These are phyloP conservation scores for Alosa sapidissima DNA, from an alignment of 2,797 vertebrate species.

Conservation along the genomic window DNA sequence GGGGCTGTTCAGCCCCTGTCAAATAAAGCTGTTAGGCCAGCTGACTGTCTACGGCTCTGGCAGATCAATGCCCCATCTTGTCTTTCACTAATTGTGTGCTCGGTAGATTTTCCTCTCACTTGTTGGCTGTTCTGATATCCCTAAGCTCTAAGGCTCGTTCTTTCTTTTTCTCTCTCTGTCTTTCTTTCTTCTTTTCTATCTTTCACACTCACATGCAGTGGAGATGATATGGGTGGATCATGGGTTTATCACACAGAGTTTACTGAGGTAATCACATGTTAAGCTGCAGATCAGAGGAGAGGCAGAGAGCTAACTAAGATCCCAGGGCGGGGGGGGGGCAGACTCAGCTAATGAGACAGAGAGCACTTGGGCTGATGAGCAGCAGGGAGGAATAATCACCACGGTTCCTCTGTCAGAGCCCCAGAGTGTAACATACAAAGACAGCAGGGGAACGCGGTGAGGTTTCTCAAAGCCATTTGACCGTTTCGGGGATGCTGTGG, in stretches of 20 bases:
- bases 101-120: conserved; percentile 29
- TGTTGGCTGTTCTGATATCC: background rate
- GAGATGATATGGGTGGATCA: background rate
- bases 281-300: conserved; percentile 12
- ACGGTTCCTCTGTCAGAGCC: background rate
- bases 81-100: conserved; percentile 32
- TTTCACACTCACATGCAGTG: background rate
- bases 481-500: too few species aligned
- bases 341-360: conserved; percentile 2
- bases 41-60: conserved; percentile 34
- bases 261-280: background rate
- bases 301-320: background rate
- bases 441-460: background rate
- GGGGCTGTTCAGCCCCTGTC: conserved; percentile 27
- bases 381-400: background rate
- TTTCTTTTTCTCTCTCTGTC: background rate
- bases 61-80: conserved; percentile 36
- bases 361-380: background rate
- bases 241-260: background rate
- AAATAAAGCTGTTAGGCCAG: conserved; percentile 41
- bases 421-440: background rate
- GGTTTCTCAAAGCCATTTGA: background rate
- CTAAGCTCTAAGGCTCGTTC: background rate
- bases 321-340: background rate
- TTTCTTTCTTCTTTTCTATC: background rate